phyloP scores from a whole-genome alignment of 2,888 invertebrate genomes.

The Dryobota labecula region DNA sequence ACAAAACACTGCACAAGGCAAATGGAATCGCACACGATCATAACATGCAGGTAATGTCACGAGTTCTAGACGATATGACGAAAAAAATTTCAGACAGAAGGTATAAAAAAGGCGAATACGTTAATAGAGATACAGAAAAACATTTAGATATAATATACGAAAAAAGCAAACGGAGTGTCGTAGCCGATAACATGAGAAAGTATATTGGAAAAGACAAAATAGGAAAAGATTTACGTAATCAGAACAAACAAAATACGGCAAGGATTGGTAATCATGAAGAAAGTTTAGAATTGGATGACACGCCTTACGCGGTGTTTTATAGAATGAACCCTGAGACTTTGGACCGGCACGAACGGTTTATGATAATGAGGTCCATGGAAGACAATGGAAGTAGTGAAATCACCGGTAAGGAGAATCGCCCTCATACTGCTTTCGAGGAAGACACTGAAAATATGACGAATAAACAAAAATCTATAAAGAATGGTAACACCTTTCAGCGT shows the following conservation, averaged over 20 bases:
- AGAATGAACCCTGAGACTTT: slow-evolving; percentile 74
- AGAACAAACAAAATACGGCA: slow-evolving; percentile 36
- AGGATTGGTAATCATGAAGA: slow-evolving; percentile 71
- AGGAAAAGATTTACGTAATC: slow-evolving; percentile 50
- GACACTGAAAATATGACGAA: slow-evolving; percentile 43
- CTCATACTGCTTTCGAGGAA: slow-evolving; percentile 46
- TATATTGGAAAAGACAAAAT: slow-evolving; percentile 70
- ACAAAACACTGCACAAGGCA: slow-evolving; percentile 55
- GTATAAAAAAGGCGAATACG: slow-evolving; percentile 65
- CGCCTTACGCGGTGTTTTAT: slow-evolving; percentile 80
- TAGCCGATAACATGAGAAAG: slow-evolving; percentile 69
- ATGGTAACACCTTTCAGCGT: slow-evolving; percentile 60
- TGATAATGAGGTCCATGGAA: slow-evolving; percentile 59
- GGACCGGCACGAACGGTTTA: slow-evolving; percentile 64
- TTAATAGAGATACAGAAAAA: slow-evolving; percentile 63
- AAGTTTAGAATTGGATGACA: slow-evolving; percentile 65
- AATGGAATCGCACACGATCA: slow-evolving; percentile 58
- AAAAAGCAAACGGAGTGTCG: slow-evolving; percentile 65
- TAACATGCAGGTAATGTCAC: slow-evolving; percentile 62
- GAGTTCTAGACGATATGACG: slow-evolving; percentile 67
- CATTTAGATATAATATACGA: slow-evolving; percentile 30
- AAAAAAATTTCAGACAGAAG: slow-evolving; percentile 62
- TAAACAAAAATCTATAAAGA: slow-evolving; percentile 50
- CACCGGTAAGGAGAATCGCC: slow-evolving; percentile 54
- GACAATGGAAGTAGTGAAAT: slow-evolving; percentile 51